Evolutionary conservation across 2,797 vertebrate genomes (phyloP).

Genomic region (Petrocephalus schoutedeni): DNA sequence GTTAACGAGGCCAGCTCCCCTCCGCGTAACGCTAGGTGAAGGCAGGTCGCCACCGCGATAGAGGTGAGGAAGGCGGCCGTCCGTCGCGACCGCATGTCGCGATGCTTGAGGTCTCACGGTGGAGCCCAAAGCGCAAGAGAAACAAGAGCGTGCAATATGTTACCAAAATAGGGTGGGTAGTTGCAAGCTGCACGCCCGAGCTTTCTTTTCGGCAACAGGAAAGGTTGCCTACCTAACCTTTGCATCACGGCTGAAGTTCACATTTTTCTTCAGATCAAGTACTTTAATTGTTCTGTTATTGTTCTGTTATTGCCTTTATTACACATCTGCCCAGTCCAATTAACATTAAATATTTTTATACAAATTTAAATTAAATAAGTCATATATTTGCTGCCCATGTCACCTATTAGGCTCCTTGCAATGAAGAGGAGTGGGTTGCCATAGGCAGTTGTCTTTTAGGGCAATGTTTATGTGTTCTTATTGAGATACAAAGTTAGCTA

Average conservation of each 20-base stretch:
- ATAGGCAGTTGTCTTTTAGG: background rate
- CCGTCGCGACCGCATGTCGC: background rate
- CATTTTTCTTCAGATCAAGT: background rate
- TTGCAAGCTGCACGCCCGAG: background rate
- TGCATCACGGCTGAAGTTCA: background rate
- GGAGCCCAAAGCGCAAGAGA: background rate
- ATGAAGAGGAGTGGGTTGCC: background rate
- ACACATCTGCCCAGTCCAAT: background rate
- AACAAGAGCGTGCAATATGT: background rate
- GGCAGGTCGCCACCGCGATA: background rate
- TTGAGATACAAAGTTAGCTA: background rate
- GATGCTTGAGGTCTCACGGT: background rate
- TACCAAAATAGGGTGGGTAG: background rate
- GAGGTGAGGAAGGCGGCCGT: background rate
- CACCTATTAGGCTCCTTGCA: background rate
- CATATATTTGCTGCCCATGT: background rate
- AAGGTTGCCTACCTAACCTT: background rate
- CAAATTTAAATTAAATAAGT: background rate
- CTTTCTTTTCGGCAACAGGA: background rate
- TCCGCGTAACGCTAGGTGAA: background rate
- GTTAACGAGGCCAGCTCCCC: too few relatives aligned
- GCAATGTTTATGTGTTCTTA: background rate
- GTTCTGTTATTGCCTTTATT: background rate
- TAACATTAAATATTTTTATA: background rate
- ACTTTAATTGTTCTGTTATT: background rate